These are phyloP conservation scores for Rhabdophis nuchalis DNA, from an alignment of 2,797 vertebrate species.

Conservation along the genomic window DNA sequence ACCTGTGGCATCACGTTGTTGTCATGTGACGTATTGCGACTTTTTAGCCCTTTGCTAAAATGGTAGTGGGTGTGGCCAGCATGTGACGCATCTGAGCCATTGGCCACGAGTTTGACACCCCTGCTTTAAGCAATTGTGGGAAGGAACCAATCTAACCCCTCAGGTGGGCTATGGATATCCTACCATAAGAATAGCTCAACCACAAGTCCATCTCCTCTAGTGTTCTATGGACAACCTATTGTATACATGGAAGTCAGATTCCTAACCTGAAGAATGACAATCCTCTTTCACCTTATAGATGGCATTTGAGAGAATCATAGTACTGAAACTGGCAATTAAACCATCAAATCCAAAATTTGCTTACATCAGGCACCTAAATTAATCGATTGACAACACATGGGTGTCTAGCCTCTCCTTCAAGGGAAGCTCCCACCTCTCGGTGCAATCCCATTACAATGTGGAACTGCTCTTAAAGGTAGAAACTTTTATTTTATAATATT, in stretches of 20 bases:
- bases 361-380: not conserved
- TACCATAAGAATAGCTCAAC: not conserved
- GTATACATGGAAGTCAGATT: not conserved
- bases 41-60: too few relatives aligned
- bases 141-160: not conserved
- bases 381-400: not conserved
- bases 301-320: not conserved
- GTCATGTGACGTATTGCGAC: too few relatives aligned
- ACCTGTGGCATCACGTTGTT: too few relatives aligned
- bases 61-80: too few relatives aligned
- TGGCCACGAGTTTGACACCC: too few relatives aligned
- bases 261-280: not conserved
- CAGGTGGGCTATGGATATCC: not conserved
- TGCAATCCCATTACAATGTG: not conserved
- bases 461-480: not conserved
- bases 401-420: not conserved
- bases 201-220: not conserved
- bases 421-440: not conserved
- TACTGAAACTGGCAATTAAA: not conserved
- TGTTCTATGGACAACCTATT: not conserved
- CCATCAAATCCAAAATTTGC: not conserved
- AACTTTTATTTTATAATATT: not conserved
- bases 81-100: too few relatives aligned
- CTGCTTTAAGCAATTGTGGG: too few relatives aligned
- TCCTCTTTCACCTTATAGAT: not conserved